Evolutionary conservation across 2,797 vertebrate genomes (phyloP), one percentile per base, ranked within the genome.

Genomic region (Prionace glauca): DNA sequence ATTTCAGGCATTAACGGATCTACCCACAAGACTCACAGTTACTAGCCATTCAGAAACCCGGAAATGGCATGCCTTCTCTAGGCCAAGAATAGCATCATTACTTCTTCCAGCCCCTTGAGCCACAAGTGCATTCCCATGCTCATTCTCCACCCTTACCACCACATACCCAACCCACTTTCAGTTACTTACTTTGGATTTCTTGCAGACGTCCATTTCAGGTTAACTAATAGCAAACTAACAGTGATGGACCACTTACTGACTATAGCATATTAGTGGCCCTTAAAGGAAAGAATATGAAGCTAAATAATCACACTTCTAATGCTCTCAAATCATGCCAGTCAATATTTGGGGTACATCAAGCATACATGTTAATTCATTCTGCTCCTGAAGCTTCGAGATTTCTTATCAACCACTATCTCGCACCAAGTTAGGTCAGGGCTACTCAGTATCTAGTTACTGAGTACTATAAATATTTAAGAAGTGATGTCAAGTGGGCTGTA

Each of bases 391-490:
- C 5, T 72, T 71, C 62, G 50, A 50, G 71, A 74, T 74, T 74
- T 26, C 36, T 74, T n/a, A 74, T 74, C 41, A 72, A 45, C 26
- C 71, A 74, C 71, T 56, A 60, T 18, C 93, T 41, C 0, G 16
- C 69, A n/a, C 26, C 50, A 95, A 91, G 32, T 60, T 91, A 91
- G 50, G 45, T 56, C 45, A 45, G 67, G 92, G 92, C 36, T 12
- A 94, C 45, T 94, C 69, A 50, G 18, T 41, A 94, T 72, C 92
- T 50, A 50, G 26, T 32, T 32, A 74, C 88, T 65, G 24, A 60
- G 14, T 32, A 29, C 14, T 3, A 24, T 72, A 95, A 95, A 77
- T 95, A 95, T 95, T 77, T 95, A 95, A 74, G 24, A 67, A 72
- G 26, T 24, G 69, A 94, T 56, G 69, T 72, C 67, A 94, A 95